Evolutionary conservation across 2,797 vertebrate species (phyloP).

Genomic region (Myotis myotis): DNA sequence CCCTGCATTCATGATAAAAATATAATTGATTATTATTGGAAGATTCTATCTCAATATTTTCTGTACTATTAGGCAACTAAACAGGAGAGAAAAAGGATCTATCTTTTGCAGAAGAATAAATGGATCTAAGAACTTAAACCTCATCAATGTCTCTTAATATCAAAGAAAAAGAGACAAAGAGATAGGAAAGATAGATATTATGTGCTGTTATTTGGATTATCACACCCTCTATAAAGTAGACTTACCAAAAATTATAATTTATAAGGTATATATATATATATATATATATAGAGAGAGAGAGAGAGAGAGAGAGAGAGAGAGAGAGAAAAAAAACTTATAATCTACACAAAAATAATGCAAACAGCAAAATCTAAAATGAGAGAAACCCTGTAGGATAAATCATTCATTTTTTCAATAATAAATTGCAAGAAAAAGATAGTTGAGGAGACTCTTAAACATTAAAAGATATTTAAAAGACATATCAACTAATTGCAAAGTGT

Average conservation of each 20-base stretch:
- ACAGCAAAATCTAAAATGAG: constrained; percentile 1
- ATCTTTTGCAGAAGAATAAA: not conserved
- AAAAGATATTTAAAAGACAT: not conserved
- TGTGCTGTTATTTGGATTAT: not conserved
- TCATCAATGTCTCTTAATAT: not conserved
- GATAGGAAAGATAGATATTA: not conserved
- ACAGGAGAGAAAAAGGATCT: not conserved
- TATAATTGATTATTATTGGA: not conserved
- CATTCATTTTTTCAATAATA: not conserved
- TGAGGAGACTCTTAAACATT: not conserved
- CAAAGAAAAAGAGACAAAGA: not conserved
- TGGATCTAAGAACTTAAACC: not conserved
- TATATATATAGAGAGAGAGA: too few species aligned
- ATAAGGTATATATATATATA: not conserved
- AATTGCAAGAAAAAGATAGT: not conserved
- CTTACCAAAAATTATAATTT: not conserved
- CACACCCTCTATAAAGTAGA: not conserved
- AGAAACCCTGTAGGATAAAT: not conserved
- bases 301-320: too few species aligned
- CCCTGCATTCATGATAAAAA: not conserved
- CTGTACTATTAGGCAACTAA: not conserved
- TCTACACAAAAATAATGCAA: not conserved
- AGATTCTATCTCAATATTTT: not conserved
- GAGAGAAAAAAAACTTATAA: not conserved
- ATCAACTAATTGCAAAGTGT: not conserved